phyloP scores from a whole-genome alignment of 2,888 invertebrate species.

The Orthosia cruda region DNA sequence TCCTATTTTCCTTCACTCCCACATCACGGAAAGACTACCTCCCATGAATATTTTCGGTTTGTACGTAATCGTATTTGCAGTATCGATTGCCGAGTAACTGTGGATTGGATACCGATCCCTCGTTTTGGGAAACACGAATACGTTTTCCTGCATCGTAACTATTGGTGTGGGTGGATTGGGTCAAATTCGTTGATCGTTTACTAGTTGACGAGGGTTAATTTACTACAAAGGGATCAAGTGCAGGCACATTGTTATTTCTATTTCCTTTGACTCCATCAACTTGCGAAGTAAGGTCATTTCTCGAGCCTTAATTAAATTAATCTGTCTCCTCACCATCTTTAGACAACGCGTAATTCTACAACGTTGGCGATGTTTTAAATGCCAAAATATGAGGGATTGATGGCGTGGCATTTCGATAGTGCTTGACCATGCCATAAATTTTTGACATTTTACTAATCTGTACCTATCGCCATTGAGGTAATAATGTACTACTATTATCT shows the following conservation, averaged over 20 bases:
- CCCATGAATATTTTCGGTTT: constrained; percentile 51
- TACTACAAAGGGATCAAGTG: constrained; percentile 13
- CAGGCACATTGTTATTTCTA: constrained; percentile 13
- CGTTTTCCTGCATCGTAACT: constrained; percentile 46
- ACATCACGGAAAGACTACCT: constrained; percentile 52
- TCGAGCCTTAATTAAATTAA: background rate
- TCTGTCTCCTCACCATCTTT: too few relatives aligned
- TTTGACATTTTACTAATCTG: too few relatives aligned
- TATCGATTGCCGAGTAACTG: constrained; percentile 54
- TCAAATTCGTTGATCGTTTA: constrained; percentile 24
- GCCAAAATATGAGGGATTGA: too few relatives aligned
- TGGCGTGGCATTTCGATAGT: too few relatives aligned
- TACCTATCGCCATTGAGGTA: too few relatives aligned
- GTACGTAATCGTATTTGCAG: constrained; percentile 47
- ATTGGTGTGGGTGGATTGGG: constrained; percentile 29
- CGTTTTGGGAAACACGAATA: constrained; percentile 43
- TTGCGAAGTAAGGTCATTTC: background rate
- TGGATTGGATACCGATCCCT: constrained; percentile 49
- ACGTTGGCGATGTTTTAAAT: too few relatives aligned
- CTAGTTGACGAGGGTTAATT: constrained; percentile 40
- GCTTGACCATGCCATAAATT: too few relatives aligned
- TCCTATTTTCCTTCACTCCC: constrained; percentile 62
- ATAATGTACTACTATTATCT: too few relatives aligned
- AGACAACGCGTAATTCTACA: too few relatives aligned
- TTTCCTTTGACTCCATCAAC: background rate